Evolutionary conservation across 2,888 invertebrate species (phyloP).

Genomic region (Caenorhabditis angaria): DNA sequence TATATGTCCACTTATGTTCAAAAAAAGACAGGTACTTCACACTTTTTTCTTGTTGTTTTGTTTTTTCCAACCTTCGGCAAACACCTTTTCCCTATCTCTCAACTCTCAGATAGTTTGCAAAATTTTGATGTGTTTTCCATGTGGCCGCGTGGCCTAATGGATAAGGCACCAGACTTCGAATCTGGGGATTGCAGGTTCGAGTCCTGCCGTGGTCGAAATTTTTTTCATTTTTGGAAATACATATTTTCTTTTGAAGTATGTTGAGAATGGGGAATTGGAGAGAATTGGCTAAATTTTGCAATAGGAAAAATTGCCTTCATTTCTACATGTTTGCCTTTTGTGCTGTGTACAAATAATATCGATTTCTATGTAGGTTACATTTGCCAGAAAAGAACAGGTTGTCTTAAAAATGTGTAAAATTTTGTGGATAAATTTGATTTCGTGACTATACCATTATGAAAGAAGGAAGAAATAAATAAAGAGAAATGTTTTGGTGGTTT

Average conservation of each 20-base stretch:
- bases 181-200: constrained; percentile 57
- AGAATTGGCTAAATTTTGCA: neutral
- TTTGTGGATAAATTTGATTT: no score
- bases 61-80: neutral
- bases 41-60: neutral
- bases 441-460: no score
- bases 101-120: neutral
- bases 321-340: constrained; percentile 1
- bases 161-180: constrained; percentile 62
- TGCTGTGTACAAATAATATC: constrained; percentile 1
- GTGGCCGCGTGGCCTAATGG: constrained; percentile 62
- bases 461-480: no score
- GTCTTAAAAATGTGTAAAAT: no score
- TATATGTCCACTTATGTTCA: neutral
- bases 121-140: neutral
- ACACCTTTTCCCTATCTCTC: neutral
- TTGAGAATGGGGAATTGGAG: neutral
- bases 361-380: constrained; percentile 1
- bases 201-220: constrained; percentile 55
- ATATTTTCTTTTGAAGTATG: no score
- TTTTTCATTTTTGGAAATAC: constrained; percentile 29
- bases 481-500: neutral
- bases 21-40: constrained; percentile 2
- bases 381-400: no score
- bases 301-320: constrained; percentile 4